Evolutionary conservation across 2,888 invertebrate species (phyloP).

Genomic region (Beris chalybata): DNA sequence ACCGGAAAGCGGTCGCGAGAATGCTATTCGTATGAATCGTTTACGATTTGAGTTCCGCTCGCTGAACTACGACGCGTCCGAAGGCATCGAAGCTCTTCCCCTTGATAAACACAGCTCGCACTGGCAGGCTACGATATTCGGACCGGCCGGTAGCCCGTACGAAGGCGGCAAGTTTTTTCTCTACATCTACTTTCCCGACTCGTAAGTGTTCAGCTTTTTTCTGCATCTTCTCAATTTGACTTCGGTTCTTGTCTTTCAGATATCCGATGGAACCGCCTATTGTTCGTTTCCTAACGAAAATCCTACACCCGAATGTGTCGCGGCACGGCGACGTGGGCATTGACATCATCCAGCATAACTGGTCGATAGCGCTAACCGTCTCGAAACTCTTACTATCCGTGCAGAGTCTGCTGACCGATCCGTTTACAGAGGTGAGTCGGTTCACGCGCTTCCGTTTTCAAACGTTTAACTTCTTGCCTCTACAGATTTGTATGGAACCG

Average conservation of each 20-base stretch:
- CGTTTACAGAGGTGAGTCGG: constrained; percentile 71
- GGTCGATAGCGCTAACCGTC: constrained; percentile 91
- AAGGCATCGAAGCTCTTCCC: constrained; percentile 56
- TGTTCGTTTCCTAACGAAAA: constrained; percentile 88
- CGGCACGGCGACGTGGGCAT: constrained; percentile 95
- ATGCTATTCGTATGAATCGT: constrained; percentile 80
- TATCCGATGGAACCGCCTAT: constrained; percentile 92
- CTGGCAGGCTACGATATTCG: constrained; percentile 93
- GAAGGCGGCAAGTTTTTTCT: constrained; percentile 92
- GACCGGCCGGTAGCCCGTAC: constrained; percentile 90
- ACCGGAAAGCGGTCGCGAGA: constrained; percentile 68
- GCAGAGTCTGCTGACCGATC: constrained; percentile 86
- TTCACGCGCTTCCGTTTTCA: neutral
- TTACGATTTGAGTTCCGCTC: constrained; percentile 71
- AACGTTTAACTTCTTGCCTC: neutral
- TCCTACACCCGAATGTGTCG: constrained; percentile 93
- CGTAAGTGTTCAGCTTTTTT: constrained; percentile 56
- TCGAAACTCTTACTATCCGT: constrained; percentile 86
- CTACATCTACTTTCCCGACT: constrained; percentile 84
- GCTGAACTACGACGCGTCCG: constrained; percentile 53
- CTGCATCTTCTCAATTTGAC: neutral
- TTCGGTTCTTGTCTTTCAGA: constrained; percentile 48
- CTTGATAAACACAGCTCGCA: constrained; percentile 60
- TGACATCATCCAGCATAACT: constrained; percentile 93
- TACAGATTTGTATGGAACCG: constrained; percentile 87